phyloP scores from a whole-genome alignment of 2,113 vertebrate species.

The Oxygymnocypris stewartii region DNA sequence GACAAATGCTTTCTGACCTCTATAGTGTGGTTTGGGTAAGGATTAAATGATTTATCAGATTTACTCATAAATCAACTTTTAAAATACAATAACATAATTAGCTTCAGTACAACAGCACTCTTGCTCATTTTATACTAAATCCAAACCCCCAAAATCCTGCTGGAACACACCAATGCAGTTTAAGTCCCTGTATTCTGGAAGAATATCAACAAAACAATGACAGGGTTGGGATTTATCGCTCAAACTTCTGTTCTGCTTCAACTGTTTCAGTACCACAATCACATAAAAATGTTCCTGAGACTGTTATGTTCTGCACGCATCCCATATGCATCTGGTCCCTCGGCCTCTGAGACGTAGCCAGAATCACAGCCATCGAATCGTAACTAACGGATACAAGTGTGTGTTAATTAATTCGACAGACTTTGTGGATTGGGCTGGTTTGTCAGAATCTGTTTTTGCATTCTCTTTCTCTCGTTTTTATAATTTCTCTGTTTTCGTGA shows the following conservation, averaged over 20 bases:
- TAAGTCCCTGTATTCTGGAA: background rate
- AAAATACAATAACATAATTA: background rate
- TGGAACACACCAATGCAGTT: background rate
- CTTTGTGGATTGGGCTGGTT: conserved; percentile 51
- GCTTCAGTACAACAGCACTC: background rate
- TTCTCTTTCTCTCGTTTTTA: conserved; percentile 15
- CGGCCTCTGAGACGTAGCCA: conserved; percentile 31
- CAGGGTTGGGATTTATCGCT: background rate
- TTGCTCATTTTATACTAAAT: background rate
- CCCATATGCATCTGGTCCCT: conserved; percentile 17
- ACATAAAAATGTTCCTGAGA: conserved; percentile 27
- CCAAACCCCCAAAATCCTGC: background rate
- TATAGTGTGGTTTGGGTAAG: background rate
- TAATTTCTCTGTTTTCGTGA: conserved; percentile 38
- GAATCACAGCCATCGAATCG: conserved; percentile 40
- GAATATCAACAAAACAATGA: background rate
- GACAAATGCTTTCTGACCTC: conserved; percentile 16
- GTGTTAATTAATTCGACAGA: conserved; percentile 47
- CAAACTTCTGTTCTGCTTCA: conserved; percentile 37
- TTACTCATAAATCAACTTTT: background rate
- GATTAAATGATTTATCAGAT: background rate
- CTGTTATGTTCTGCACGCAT: conserved; percentile 21
- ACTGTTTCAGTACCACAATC: conserved; percentile 22
- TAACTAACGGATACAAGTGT: conserved; percentile 54
- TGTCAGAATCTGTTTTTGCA: conserved; percentile 46